Conservation (phyloP, 2,113 vertebrate genomes). For the Paedocypris sp. region DNA sequence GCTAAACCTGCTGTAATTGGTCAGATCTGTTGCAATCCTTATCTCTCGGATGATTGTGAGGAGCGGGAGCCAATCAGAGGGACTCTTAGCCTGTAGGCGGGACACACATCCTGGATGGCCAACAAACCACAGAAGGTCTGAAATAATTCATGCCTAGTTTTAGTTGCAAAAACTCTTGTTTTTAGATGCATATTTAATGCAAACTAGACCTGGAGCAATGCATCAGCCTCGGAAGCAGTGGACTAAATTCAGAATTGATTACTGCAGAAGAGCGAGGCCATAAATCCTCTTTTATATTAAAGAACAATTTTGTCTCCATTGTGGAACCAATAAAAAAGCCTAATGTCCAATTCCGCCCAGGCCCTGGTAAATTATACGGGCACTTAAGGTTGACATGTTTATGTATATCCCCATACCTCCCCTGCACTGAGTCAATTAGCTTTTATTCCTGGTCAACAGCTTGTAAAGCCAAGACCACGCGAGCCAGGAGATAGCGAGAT, state of each 20-base stretch:
- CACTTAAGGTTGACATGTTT: conserved; percentile 27
- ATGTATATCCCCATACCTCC: conserved; percentile 30
- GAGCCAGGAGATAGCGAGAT: conserved; percentile 16
- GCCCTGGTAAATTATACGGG: conserved; percentile 24
- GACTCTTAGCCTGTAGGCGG: no score
- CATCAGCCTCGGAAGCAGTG: neutral
- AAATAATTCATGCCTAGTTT: neutral
- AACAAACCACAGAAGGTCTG: no score
- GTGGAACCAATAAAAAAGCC: conserved; percentile 20
- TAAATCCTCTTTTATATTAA: conserved; percentile 28
- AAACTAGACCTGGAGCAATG: neutral
- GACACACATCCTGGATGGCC: no score
- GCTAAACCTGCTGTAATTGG: no score
- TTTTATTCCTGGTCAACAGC: conserved; percentile 21
- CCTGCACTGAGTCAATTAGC: conserved; percentile 26
- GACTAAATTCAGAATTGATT: conserved; percentile 27
- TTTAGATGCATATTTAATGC: conserved; percentile 4
- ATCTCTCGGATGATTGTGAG: no score
- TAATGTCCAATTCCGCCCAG: conserved; percentile 13
- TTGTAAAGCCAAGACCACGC: conserved; percentile 14
- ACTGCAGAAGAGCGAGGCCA: conserved; percentile 9
- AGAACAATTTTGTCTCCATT: conserved; percentile 30
- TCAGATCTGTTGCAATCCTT: no score
- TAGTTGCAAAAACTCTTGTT: neutral
- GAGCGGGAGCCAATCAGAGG: no score